These are phyloP conservation scores for Lagorchestes hirsutus DNA, from an alignment of 2,797 vertebrate species.

Conservation along the genomic window DNA sequence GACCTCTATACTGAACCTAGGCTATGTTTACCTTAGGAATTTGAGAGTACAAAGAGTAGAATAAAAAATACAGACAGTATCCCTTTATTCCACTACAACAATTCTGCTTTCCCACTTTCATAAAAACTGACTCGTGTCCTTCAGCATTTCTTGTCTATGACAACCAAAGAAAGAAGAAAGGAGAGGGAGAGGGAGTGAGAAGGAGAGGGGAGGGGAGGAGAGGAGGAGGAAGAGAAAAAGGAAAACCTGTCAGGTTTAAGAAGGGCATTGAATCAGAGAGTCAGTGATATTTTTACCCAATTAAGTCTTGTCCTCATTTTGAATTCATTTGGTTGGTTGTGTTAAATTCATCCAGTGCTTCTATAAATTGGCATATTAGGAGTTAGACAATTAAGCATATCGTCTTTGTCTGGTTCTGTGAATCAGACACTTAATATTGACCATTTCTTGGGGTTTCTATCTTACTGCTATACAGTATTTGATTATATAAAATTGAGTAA, in stretches of 20 bases:
- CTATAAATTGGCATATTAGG: background rate
- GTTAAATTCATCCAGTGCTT: constrained; percentile 4
- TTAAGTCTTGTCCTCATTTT: constrained; percentile 31
- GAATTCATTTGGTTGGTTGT: constrained; percentile 6
- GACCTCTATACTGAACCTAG: background rate
- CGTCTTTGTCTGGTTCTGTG: constrained; percentile 8
- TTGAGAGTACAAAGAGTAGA: background rate
- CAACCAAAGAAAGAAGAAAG: background rate
- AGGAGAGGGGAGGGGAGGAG: background rate
- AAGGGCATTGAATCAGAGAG: background rate
- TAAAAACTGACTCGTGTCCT: background rate
- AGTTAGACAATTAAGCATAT: constrained; percentile 39
- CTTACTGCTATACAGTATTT: background rate
- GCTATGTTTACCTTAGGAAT: background rate
- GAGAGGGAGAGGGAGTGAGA: background rate
- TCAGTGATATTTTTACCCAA: background rate
- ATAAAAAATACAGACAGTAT: background rate
- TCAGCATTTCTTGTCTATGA: background rate
- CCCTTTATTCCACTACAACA: background rate
- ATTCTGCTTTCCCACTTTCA: background rate
- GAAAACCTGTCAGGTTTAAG: background rate
- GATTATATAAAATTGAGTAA: constrained; percentile 52
- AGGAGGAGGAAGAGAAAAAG: background rate
- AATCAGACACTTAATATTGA: constrained; percentile 9
- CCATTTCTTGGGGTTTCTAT: background rate